Evolutionary conservation across 2,113 vertebrate species (phyloP).

Genomic region (Bujurquina vittata): DNA sequence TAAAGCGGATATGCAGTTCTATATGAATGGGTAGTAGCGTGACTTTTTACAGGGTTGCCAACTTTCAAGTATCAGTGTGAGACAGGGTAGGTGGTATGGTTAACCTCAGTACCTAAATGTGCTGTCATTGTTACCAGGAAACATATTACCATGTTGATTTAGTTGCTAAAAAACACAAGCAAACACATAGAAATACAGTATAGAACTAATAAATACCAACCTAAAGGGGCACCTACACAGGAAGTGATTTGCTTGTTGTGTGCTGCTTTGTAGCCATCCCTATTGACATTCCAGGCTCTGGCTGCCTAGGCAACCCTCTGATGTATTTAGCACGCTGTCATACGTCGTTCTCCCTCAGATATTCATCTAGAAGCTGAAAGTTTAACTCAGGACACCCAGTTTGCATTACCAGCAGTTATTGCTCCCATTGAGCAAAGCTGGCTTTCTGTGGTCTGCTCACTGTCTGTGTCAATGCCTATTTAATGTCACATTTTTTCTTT

Average conservation of each 20-base stretch:
- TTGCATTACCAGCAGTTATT: background rate
- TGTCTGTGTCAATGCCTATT: background rate
- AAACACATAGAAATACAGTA: background rate
- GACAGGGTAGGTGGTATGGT: background rate
- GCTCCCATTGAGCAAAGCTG: fast-evolving
- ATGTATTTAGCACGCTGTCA: background rate
- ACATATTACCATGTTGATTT: background rate
- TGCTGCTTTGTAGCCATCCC: background rate
- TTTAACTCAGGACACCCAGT: background rate
- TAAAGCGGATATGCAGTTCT: background rate
- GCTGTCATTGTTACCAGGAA: background rate
- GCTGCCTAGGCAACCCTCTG: background rate
- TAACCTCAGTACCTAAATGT: constrained; percentile 1
- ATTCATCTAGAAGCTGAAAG: background rate
- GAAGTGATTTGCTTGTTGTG: background rate
- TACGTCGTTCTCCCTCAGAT: background rate
- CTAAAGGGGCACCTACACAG: background rate
- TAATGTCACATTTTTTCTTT: background rate
- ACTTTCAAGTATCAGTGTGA: background rate
- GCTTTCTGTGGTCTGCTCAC: background rate
- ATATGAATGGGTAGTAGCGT: background rate
- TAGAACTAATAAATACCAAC: background rate
- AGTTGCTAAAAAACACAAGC: background rate
- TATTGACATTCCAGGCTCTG: background rate
- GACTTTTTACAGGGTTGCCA: background rate